Base-by-base conservation (phyloP, 1,140 invertebrate genomes). In the Drosophila dunni region DNA sequence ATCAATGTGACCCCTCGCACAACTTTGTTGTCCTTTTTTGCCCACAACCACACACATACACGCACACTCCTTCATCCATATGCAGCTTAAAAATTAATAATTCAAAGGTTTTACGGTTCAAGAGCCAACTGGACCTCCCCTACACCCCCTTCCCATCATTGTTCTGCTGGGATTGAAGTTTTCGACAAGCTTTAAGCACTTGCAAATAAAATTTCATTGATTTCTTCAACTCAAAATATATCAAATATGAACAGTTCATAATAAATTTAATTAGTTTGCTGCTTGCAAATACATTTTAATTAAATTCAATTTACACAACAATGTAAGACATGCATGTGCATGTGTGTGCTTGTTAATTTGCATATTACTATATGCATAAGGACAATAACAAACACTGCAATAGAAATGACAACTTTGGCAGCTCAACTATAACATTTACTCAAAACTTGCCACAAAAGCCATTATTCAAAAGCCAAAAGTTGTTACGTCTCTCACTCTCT, bases 51-150 rank as follows among this genome's bases (percentile, higher is more conserved):
- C 20, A 51, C 62, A 68, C 46, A 34, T 38, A 53, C 24, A 20
- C 48, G 46, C 34, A 48, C 50, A 48, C 15, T 50, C 34, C 11
- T 17, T 11, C 73, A 60, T 15, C 34, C 44, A 65, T 54, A 56
- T 56, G 40, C 50, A 78, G 84, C 78, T 84, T 90, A 90, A 81
- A 89, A 89, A 89, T 89, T 89, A 89, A 89, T 89, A 89, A 89
- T 89, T 89, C 84, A 89, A 90, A 78, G 72, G 79, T 70, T 88
- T 88, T 79, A 78, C 71, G 77, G 66, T 67, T 82, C 48, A 75
- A 69, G 80, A 72, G 66, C 58, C 45, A 67, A 71, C 61, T 60
- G 75, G 48, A 29, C 34, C 48, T 17, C 13, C 33, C 7, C 34
- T 8, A 1, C 9, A 20, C 15, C 9, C n/a, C 50, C 8, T 36